A percentile compares a stretch with the other conserved stretches of the same genome.
Conservation (phyloP, 1,140 invertebrate species). For the Laupala kohalensis region DNA sequence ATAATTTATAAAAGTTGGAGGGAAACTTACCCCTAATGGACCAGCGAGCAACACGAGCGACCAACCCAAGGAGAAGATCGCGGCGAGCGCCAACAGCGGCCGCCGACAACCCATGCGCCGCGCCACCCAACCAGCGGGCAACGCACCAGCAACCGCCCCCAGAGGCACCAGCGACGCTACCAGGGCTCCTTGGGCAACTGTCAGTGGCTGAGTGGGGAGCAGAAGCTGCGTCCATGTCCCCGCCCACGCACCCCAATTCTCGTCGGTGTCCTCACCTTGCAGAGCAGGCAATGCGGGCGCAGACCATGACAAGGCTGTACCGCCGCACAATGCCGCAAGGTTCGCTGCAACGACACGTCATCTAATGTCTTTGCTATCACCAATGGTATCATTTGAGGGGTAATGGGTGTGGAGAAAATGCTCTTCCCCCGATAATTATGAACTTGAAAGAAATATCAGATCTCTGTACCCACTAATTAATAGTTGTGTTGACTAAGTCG, state of each 20-base stretch:
- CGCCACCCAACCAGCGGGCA: too few relatives aligned
- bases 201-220: neutral
- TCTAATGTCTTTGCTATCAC: too few relatives aligned
- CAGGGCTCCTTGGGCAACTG: neutral
- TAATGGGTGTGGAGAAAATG: too few relatives aligned
- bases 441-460: too few relatives aligned
- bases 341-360: neutral
- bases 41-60: neutral
- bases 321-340: neutral
- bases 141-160: neutral
- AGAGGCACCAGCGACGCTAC: neutral
- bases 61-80: too few relatives aligned
- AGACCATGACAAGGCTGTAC: neutral
- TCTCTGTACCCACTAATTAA: too few relatives aligned
- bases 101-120: too few relatives aligned
- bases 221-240: neutral
- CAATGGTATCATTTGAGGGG: too few relatives aligned
- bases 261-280: neutral
- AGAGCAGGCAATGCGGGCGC: neutral
- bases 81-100: too few relatives aligned
- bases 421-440: too few relatives aligned
- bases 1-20: too few relatives aligned
- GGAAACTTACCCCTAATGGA: neutral
- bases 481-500: too few relatives aligned
- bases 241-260: neutral